Evolutionary conservation across 2,888 invertebrate genomes (phyloP).

Genomic region (Gryllus longicercus): DNA sequence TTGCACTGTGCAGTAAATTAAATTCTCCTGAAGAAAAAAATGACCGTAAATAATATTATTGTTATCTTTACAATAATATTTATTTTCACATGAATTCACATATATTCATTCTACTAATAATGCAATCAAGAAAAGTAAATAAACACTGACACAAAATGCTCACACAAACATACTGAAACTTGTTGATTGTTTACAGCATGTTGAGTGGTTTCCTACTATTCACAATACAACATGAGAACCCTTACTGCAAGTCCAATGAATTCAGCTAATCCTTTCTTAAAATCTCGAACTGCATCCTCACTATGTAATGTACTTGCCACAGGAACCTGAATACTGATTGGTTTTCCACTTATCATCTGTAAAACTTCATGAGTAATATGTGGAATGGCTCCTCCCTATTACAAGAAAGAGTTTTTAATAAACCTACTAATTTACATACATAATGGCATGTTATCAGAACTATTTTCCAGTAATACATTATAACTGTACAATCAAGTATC

Average conservation of each 20-base stretch:
- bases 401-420: neutral
- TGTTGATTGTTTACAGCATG: too few species aligned
- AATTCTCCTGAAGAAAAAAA: conserved; percentile 47
- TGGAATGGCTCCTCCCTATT: conserved; percentile 75
- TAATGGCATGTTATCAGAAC: too few species aligned
- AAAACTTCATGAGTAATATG: conserved; percentile 77
- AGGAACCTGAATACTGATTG: conserved; percentile 67
- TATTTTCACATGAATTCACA: neutral
- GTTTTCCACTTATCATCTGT: conserved; percentile 57
- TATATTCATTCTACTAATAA: too few species aligned
- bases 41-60: neutral
- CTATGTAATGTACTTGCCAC: conserved; percentile 65
- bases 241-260: conserved; percentile 62
- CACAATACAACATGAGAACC: neutral
- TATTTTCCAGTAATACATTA: too few species aligned
- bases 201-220: neutral
- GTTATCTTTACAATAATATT: neutral
- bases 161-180: too few species aligned
- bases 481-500: too few species aligned
- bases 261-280: conserved; percentile 61
- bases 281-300: conserved; percentile 61
- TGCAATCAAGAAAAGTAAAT: too few species aligned
- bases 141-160: too few species aligned
- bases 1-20: conserved; percentile 58
- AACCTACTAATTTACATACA: too few species aligned